phyloP scores from a whole-genome alignment of 2,888 invertebrate genomes.

The Encarsia formosa region DNA sequence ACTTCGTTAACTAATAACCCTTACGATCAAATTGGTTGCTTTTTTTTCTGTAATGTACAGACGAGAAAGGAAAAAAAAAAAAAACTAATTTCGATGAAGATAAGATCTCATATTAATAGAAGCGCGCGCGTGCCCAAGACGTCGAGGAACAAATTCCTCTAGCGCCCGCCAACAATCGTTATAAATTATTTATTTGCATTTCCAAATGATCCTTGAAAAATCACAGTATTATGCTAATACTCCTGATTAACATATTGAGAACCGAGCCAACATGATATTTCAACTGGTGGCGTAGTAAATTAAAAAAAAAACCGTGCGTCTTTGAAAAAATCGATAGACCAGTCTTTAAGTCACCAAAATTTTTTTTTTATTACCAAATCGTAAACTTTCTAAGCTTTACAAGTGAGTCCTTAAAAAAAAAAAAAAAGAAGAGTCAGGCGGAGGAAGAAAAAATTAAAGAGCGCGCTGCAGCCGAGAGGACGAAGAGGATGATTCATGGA shows the following conservation, averaged over 20 bases:
- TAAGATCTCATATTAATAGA: constrained; percentile 30
- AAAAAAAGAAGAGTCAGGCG: background rate
- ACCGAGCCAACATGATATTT: constrained; percentile 49
- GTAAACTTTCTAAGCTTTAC: no score
- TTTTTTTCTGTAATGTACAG: no score
- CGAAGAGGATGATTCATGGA: constrained; percentile 24
- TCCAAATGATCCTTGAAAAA: constrained; percentile 52
- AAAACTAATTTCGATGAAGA: constrained; percentile 25
- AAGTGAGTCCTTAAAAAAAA: no score
- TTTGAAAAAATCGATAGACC: background rate
- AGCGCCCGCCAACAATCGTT: constrained; percentile 26
- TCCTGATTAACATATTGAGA: constrained; percentile 50
- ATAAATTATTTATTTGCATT: constrained; percentile 53
- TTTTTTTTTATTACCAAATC: no score
- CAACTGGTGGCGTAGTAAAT: constrained; percentile 38
- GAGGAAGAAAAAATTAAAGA: background rate
- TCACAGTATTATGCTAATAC: constrained; percentile 51
- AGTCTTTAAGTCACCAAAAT: no score
- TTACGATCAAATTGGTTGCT: no score
- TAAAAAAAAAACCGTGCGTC: constrained; percentile 9
- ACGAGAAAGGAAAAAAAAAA: no score
- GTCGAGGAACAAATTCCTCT: constrained; percentile 24
- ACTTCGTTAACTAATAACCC: no score
- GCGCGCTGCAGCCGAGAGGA: background rate
- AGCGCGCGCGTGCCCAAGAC: constrained; percentile 28